A percentile compares a stretch with the other conserved stretches of the same genome.
Conservation (phyloP, 2,113 vertebrate species). For the Myrmecobius fasciatus region DNA sequence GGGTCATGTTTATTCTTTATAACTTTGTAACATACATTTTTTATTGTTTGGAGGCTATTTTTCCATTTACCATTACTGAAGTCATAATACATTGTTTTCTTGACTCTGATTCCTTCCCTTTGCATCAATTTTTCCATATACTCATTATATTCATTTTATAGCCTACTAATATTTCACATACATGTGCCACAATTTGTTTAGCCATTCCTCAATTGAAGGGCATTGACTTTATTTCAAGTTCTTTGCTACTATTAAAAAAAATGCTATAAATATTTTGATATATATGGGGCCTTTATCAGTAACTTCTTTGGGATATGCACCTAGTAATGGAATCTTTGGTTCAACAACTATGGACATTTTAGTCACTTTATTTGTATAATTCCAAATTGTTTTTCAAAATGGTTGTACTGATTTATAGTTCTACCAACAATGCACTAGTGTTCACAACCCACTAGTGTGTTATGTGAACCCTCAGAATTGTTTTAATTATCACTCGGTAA, state of each 20-base stretch:
- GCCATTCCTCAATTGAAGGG: neutral
- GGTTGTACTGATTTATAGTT: neutral
- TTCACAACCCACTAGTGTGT: neutral
- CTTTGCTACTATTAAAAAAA: neutral
- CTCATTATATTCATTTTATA: neutral
- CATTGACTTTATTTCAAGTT: neutral
- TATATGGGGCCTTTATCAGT: neutral
- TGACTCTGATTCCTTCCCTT: neutral
- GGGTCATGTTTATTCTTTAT: neutral
- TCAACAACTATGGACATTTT: neutral
- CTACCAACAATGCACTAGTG: neutral
- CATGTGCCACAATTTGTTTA: neutral
- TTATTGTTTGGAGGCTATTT: neutral
- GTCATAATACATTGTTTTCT: neutral
- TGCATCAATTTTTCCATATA: neutral
- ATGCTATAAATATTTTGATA: neutral
- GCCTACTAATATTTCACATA: neutral
- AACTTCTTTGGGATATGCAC: neutral
- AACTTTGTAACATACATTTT: neutral
- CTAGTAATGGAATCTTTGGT: neutral
- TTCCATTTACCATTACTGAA: neutral
- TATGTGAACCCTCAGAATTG: neutral
- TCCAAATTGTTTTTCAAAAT: neutral
- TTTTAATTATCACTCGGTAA: neutral
- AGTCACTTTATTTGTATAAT: neutral